These are phyloP conservation scores for Brachyhypopomus gauderio DNA, from an alignment of 2,113 vertebrate species.

Conservation along the genomic window DNA sequence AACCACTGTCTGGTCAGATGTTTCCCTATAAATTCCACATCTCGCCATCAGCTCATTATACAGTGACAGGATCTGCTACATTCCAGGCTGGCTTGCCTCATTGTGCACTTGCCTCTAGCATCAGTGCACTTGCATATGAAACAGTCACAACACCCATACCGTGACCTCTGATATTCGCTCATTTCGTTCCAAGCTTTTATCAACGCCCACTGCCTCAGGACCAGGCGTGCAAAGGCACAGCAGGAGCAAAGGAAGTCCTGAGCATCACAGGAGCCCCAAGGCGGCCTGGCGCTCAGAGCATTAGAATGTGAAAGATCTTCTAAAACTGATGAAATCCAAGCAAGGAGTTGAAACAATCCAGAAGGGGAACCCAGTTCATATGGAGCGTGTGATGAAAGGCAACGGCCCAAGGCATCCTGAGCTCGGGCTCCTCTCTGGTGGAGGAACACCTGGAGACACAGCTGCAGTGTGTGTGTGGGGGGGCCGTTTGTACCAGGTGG, in stretches of 20 bases:
- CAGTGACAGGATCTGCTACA: neutral
- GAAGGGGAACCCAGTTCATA: neutral
- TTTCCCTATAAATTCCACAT: neutral
- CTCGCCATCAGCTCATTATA: neutral
- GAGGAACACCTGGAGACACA: slow-evolving; percentile 7
- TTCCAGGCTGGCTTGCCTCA: neutral
- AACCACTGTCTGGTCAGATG: neutral
- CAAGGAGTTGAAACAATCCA: neutral
- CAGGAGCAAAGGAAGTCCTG: neutral
- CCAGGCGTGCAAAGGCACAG: neutral
- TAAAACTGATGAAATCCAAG: neutral
- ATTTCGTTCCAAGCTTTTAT: neutral
- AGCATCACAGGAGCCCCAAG: neutral
- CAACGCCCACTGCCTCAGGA: neutral
- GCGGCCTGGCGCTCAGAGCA: slow-evolving; percentile 15
- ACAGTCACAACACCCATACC: neutral
- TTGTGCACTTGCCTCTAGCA: too few relatives aligned
- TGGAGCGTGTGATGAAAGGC: neutral
- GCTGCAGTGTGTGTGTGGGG: too few relatives aligned
- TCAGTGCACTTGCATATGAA: neutral
- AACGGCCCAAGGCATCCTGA: neutral
- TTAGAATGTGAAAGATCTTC: slow-evolving; percentile 14
- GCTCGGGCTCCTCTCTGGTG: neutral
- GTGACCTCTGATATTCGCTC: neutral
- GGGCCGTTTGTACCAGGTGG: neutral